Conservation (phyloP, 2,888 invertebrate species). For the Eristalis pertinax region DNA sequence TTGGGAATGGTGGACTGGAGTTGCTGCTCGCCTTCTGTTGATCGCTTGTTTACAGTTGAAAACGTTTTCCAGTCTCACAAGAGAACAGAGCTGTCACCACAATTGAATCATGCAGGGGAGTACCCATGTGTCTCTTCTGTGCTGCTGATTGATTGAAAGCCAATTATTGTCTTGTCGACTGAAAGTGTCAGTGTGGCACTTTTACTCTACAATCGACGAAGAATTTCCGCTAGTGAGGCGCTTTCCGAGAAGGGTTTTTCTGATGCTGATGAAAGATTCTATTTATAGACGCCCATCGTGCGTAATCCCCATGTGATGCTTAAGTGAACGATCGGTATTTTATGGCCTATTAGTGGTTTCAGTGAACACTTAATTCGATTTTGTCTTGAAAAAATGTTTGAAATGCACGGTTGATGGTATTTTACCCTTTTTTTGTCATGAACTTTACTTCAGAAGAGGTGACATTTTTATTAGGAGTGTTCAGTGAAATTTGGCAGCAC, state of each 20-base stretch:
- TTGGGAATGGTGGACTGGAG: not conserved
- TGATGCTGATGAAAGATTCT: not conserved
- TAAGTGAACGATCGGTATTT: no score
- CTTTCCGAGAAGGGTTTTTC: not conserved
- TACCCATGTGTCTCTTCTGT: not conserved
- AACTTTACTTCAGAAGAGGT: no score
- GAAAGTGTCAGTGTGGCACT: not conserved
- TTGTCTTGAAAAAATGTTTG: no score
- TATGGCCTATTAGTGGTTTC: no score
- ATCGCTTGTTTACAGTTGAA: not conserved
- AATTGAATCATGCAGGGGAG: not conserved
- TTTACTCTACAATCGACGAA: not conserved
- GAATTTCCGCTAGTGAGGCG: not conserved
- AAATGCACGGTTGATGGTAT: no score
- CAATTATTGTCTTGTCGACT: not conserved
- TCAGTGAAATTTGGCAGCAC: not conserved
- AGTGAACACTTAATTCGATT: no score
- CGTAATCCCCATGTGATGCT: no score
- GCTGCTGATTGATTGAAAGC: not conserved
- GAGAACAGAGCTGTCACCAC: not conserved
- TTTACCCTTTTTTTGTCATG: not conserved
- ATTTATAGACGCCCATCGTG: not conserved
- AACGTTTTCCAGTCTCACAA: not conserved
- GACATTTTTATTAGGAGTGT: no score
- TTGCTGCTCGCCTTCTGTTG: not conserved